Percentiles rank a stretch among this genome's conserved stretches.
These are phyloP conservation scores for Micropoecilia bifurca DNA, from an alignment of 2,797 vertebrate species.

Conservation along the genomic window DNA sequence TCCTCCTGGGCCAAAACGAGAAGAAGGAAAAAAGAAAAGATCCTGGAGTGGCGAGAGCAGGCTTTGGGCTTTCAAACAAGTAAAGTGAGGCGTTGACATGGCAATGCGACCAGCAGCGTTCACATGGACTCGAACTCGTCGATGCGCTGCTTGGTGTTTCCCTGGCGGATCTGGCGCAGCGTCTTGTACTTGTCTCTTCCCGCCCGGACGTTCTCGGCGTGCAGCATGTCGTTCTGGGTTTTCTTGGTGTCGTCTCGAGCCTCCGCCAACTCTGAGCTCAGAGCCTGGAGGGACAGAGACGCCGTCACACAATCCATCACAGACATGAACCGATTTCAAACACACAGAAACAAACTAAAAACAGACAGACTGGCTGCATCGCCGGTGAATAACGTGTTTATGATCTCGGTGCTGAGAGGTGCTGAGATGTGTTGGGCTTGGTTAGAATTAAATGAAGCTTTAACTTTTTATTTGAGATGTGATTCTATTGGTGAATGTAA, in stretches of 20 bases:
- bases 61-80: constrained; percentile 41
- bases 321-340: background rate
- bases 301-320: background rate
- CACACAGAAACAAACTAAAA: background rate
- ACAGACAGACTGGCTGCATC: background rate
- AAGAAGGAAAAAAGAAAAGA: constrained; percentile 1
- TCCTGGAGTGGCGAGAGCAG: constrained; percentile 42
- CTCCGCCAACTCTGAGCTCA: constrained; percentile 96
- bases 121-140: constrained; percentile 99
- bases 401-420: background rate
- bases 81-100: constrained; percentile 57
- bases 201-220: constrained; percentile 94
- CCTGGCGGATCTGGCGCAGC: constrained; percentile 96
- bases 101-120: constrained; percentile 66
- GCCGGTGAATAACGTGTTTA: no score
- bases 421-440: background rate
- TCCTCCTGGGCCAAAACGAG: constrained; percentile 77
- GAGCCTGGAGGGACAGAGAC: constrained; percentile 78
- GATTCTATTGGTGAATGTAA: background rate
- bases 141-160: constrained; percentile 98
- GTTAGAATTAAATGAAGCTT: background rate
- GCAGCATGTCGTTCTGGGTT: constrained; percentile 95
- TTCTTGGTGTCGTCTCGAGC: constrained; percentile 97
- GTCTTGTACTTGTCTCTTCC: constrained; percentile 99
- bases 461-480: background rate